Percentiles rank a stretch among this genome's conserved stretches.
Conservation (phyloP, 2,113 vertebrate genomes). For the Acrocephalus arundinaceus region DNA sequence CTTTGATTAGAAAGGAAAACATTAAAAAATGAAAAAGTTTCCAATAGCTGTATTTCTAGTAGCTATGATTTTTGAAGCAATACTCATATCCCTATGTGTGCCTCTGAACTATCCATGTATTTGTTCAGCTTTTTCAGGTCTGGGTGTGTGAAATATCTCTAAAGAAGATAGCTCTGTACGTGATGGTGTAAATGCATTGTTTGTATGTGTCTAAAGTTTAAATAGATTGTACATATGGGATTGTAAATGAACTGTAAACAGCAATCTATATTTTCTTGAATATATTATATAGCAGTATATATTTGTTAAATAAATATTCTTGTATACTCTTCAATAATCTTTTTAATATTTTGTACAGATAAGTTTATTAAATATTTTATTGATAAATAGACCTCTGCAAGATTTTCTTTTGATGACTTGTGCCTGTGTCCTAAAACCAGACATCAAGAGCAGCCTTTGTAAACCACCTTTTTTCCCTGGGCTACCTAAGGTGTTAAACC, state of each 20-base stretch:
- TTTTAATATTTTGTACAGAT: constrained; percentile 83
- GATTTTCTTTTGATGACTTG: not conserved
- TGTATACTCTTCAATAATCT: constrained; percentile 75
- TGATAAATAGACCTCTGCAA: constrained; percentile 30
- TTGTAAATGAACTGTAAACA: constrained; percentile 90
- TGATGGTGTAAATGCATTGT: constrained; percentile 75
- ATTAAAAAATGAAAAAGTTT: not conserved
- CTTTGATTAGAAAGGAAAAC: constrained; percentile 45
- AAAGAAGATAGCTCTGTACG: constrained; percentile 41
- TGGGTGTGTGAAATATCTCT: constrained; percentile 56
- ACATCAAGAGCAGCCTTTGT: not conserved
- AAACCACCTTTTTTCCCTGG: not conserved
- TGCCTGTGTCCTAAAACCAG: not conserved
- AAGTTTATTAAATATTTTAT: constrained; percentile 86
- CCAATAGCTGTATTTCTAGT: not conserved
- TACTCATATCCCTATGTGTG: not conserved
- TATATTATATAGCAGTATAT: constrained; percentile 83
- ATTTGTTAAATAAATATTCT: constrained; percentile 82
- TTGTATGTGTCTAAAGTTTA: constrained; percentile 79
- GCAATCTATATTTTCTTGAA: constrained; percentile 83
- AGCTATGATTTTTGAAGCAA: constrained; percentile 35
- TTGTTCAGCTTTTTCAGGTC: constrained; percentile 47
- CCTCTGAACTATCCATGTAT: constrained; percentile 47
- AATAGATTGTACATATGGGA: constrained; percentile 85
- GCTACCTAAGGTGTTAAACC: not conserved